Percentiles rank a stretch among this genome's conserved stretches.
Conservation (phyloP, 2,113 vertebrate genomes). For the Corythornis vintsioides region DNA sequence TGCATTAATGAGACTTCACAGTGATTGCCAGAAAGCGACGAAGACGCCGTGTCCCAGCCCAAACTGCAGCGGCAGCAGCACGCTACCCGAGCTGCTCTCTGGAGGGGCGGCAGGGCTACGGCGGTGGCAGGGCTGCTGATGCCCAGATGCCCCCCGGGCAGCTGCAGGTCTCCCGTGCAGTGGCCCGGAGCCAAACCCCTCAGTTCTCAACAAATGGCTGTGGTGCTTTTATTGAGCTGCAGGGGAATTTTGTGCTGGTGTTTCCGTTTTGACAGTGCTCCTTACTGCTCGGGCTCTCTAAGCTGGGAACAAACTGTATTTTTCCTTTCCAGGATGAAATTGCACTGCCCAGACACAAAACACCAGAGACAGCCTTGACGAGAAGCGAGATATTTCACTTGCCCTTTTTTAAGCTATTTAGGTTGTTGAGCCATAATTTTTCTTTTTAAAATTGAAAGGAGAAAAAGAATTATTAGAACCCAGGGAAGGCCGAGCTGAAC, state of each 20-base stretch:
- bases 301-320: neutral
- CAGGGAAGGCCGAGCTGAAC: neutral
- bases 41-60: constrained; percentile 30
- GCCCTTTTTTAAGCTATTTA: constrained; percentile 3
- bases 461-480: neutral
- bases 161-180: neutral
- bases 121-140: fast-evolving
- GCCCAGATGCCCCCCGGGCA: neutral
- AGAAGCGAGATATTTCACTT: neutral
- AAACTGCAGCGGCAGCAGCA: neutral
- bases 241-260: neutral
- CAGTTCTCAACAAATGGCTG: neutral
- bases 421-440: neutral
- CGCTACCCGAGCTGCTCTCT: neutral
- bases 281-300: neutral
- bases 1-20: constrained; percentile 74
- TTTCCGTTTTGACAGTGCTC: neutral
- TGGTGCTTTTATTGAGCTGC: neutral
- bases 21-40: constrained; percentile 61
- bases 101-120: neutral
- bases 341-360: neutral
- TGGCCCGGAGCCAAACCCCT: neutral
- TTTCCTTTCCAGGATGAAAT: neutral
- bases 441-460: neutral
- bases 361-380: neutral